Percentiles rank a stretch among this genome's conserved stretches.
These are phyloP conservation scores for Laterallus jamaicensis DNA, from an alignment of 2,113 vertebrate species.

Conservation along the genomic window DNA sequence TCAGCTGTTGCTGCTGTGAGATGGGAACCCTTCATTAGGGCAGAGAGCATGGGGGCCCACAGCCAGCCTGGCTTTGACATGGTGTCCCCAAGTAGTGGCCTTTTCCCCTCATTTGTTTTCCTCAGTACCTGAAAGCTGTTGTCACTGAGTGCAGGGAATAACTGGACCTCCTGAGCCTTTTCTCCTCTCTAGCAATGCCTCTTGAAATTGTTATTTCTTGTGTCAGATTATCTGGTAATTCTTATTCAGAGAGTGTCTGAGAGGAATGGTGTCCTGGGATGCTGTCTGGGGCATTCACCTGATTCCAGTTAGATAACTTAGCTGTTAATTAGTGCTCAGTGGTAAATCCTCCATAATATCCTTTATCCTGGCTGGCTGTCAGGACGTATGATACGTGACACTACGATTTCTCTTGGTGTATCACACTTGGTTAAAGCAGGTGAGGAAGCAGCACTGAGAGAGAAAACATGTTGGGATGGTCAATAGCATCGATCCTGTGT, in stretches of 20 bases:
- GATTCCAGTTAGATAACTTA: background rate
- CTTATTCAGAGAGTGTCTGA: background rate
- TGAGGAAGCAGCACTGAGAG: background rate
- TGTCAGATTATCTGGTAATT: background rate
- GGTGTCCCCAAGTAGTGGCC: background rate
- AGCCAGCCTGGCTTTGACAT: background rate
- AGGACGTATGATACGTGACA: background rate
- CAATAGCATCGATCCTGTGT: background rate
- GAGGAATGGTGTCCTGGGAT: background rate
- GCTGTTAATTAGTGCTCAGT: conserved; percentile 46
- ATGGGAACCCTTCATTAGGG: background rate
- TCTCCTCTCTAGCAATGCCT: background rate
- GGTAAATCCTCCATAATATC: background rate
- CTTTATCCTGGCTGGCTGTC: background rate
- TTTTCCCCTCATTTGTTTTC: background rate
- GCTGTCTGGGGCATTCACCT: background rate
- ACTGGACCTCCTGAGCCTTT: background rate
- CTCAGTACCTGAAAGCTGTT: background rate
- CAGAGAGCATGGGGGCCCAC: fast-evolving
- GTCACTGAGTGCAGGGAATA: background rate
- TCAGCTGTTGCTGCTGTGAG: background rate
- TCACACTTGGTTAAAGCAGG: background rate
- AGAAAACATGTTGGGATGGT: background rate
- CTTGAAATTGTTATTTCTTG: background rate
- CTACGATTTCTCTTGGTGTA: background rate